Evolutionary conservation across 1,140 invertebrate genomes (phyloP).

Genomic region (Pristionchus pacificus): DNA sequence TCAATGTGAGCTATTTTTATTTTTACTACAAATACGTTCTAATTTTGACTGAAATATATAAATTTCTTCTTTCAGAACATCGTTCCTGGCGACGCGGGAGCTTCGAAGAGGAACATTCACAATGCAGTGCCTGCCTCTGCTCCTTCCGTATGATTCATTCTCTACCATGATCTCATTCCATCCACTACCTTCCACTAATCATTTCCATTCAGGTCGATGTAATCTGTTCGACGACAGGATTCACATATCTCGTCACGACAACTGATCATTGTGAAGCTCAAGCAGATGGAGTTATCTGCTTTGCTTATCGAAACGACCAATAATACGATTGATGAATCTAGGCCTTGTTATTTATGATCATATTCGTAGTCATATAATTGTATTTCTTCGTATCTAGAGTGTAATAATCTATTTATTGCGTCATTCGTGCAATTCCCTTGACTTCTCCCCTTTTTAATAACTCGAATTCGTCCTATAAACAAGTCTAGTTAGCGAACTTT

Average conservation of each 20-base stretch:
- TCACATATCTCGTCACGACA: conserved; percentile 37
- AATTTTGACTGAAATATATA: neutral
- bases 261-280: conserved; percentile 40
- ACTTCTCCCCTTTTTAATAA: too few species aligned
- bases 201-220: conserved; percentile 30
- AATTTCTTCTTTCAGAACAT: conserved; percentile 26
- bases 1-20: conserved; percentile 1
- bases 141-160: neutral
- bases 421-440: too few species aligned
- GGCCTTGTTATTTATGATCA: too few species aligned
- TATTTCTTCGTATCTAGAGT: too few species aligned
- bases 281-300: conserved; percentile 35
- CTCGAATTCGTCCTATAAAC: too few species aligned
- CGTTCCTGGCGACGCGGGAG: conserved; percentile 21
- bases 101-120: conserved; percentile 32
- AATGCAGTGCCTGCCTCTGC: neutral
- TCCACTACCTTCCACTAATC: conserved; percentile 15
- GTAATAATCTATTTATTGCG: too few species aligned
- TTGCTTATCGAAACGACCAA: conserved; percentile 15
- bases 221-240: conserved; percentile 34
- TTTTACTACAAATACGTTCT: neutral
- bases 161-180: neutral
- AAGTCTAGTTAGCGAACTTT: too few species aligned
- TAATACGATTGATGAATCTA: too few species aligned
- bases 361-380: too few species aligned